These are phyloP conservation scores for Novumbra hubbsi DNA, from an alignment of 2,797 vertebrate species.

Conservation along the genomic window DNA sequence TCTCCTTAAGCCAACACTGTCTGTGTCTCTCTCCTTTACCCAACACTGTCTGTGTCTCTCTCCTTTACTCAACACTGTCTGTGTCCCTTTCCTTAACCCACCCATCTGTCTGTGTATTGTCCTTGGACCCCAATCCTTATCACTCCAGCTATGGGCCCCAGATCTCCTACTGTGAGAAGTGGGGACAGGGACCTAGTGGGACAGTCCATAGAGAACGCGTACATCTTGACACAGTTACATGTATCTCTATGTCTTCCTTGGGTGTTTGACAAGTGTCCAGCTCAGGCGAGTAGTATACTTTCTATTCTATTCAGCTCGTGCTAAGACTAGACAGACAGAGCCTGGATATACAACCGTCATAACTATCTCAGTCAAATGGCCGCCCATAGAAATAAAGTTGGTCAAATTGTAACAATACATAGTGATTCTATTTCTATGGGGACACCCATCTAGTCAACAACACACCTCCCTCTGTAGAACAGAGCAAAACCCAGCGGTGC, in stretches of 20 bases:
- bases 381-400: neutral
- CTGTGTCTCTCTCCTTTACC: too few relatives aligned
- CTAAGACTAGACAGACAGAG: neutral
- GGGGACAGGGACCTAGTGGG: neutral
- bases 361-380: conserved; percentile 1
- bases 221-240: neutral
- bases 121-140: conserved; percentile 26
- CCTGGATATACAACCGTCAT: neutral
- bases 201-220: neutral
- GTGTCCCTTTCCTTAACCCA: conserved; percentile 43
- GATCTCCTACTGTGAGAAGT: conserved; percentile 18
- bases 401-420: neutral
- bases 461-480: conserved; percentile 43
- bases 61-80: neutral
- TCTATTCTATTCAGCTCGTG: neutral
- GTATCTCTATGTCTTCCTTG: neutral
- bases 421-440: neutral
- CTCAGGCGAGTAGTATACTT: neutral
- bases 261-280: neutral
- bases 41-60: neutral
- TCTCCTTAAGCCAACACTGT: neutral
- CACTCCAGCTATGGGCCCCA: conserved; percentile 36
- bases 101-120: conserved; percentile 45
- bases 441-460: conserved; percentile 32
- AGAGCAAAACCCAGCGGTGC: conserved; percentile 33